phyloP scores from a whole-genome alignment of 2,113 vertebrate species.

The Oryzias celebensis region DNA sequence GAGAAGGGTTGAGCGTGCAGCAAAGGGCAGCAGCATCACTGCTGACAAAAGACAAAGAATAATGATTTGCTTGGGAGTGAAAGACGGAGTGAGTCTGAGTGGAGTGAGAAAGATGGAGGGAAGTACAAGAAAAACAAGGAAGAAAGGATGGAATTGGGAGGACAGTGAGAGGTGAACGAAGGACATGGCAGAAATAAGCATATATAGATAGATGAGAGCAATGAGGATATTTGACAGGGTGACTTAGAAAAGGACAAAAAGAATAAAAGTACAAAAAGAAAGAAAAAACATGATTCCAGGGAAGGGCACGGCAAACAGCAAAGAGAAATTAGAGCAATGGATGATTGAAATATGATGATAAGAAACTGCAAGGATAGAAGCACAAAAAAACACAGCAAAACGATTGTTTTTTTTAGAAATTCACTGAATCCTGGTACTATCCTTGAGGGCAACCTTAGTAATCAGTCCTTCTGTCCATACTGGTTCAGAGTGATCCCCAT shows the following conservation, averaged over 20 bases:
- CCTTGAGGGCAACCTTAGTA: neutral
- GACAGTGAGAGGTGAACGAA: constrained; percentile 52
- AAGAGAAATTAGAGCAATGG: constrained; percentile 27
- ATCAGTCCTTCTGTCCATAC: constrained; percentile 3
- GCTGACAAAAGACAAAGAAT: constrained; percentile 68
- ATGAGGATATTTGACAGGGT: constrained; percentile 62
- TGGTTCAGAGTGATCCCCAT: constrained; percentile 4
- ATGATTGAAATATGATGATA: neutral
- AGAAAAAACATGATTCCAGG: constrained; percentile 15
- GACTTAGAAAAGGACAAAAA: constrained; percentile 55
- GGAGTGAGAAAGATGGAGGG: constrained; percentile 10
- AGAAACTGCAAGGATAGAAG: neutral
- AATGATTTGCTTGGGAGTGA: constrained; percentile 60
- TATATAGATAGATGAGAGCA: constrained; percentile 67
- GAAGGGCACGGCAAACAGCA: constrained; percentile 48
- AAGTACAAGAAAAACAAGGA: constrained; percentile 25
- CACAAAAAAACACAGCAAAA: constrained; percentile 5
- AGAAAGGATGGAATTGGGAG: constrained; percentile 26
- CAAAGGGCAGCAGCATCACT: constrained; percentile 59
- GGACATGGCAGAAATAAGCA: constrained; percentile 63
- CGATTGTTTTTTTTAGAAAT: neutral
- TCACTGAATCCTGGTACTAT: too few species aligned
- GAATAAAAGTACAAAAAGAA: constrained; percentile 17
- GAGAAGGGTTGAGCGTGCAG: constrained; percentile 26
- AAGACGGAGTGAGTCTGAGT: constrained; percentile 36